A percentile compares a stretch with the other conserved stretches of the same genome.
phyloP scores from a whole-genome alignment of 2,797 vertebrate genomes.

The Neosalanx taihuensis region DNA sequence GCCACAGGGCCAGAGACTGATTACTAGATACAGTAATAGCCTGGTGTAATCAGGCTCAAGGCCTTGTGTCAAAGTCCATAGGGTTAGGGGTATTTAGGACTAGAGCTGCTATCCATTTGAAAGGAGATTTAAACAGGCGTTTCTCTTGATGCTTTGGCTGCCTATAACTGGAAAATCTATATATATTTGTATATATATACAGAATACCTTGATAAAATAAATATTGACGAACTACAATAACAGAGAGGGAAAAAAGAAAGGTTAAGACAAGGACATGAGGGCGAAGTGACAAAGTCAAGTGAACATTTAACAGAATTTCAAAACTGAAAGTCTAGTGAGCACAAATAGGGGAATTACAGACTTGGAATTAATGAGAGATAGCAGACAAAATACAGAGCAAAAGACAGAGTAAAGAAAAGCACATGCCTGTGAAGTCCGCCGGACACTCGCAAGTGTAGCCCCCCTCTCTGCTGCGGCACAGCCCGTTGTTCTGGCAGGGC shows the following conservation, averaged over 20 bases:
- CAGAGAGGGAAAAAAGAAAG: background rate
- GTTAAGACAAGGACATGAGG: too few species aligned
- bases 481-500: conserved; percentile 77
- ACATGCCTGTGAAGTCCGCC: conserved; percentile 80
- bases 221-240: background rate
- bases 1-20: conserved; percentile 41
- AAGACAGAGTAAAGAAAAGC: background rate
- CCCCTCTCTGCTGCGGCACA: conserved; percentile 79
- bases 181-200: too few species aligned
- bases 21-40: conserved; percentile 54
- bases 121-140: background rate
- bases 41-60: conserved; percentile 54
- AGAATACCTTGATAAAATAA: background rate
- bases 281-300: too few species aligned
- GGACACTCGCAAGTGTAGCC: conserved; percentile 82
- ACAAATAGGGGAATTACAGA: background rate
- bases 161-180: too few species aligned
- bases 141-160: background rate
- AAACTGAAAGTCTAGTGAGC: background rate
- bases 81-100: background rate
- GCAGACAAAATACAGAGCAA: background rate
- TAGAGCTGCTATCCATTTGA: background rate
- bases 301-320: background rate
- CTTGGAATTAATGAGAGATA: background rate
- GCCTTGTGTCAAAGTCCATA: conserved; percentile 38